Percentiles rank a stretch among this genome's conserved stretches.
Conservation (phyloP, 1,140 invertebrate genomes). For the Zaprionus davidi region DNA sequence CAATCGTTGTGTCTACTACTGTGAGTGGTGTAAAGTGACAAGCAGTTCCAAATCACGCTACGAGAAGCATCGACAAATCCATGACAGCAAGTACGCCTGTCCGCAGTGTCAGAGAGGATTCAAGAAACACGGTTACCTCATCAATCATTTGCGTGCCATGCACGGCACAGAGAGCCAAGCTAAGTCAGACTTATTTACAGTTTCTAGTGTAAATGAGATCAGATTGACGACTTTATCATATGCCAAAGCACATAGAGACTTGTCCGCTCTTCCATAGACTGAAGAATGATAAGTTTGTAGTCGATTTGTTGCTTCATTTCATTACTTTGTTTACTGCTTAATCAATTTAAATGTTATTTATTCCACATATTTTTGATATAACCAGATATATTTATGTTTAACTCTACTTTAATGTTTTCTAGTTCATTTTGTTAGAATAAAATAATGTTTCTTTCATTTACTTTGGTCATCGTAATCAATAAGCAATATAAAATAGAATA, state of each 20-base stretch:
- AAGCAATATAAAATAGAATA: background rate
- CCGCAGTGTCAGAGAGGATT: slow-evolving; percentile 32
- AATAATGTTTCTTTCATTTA: no score
- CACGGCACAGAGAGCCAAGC: slow-evolving; percentile 5
- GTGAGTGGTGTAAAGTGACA: slow-evolving; percentile 52
- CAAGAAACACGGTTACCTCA: slow-evolving; percentile 10
- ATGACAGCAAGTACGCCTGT: slow-evolving; percentile 11
- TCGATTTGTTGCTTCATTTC: slow-evolving; percentile 3
- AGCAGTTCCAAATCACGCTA: slow-evolving; percentile 28
- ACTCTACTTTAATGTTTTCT: no score
- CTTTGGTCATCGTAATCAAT: background rate
- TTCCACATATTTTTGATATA: background rate
- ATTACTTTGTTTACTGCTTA: background rate
- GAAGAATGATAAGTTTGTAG: slow-evolving; percentile 1
- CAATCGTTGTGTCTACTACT: slow-evolving; percentile 35
- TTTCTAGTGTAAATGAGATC: background rate
- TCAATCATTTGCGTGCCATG: slow-evolving; percentile 6
- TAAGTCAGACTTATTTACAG: slow-evolving; percentile 2
- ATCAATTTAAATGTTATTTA: slow-evolving; percentile 3
- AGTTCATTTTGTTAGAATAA: no score
- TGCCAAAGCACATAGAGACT: background rate
- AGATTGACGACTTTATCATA: background rate
- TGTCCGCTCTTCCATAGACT: background rate
- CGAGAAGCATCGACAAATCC: slow-evolving; percentile 41
- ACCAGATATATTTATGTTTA: background rate